Conservation (phyloP, 2,113 vertebrate species). For the Nesoenas mayeri region DNA sequence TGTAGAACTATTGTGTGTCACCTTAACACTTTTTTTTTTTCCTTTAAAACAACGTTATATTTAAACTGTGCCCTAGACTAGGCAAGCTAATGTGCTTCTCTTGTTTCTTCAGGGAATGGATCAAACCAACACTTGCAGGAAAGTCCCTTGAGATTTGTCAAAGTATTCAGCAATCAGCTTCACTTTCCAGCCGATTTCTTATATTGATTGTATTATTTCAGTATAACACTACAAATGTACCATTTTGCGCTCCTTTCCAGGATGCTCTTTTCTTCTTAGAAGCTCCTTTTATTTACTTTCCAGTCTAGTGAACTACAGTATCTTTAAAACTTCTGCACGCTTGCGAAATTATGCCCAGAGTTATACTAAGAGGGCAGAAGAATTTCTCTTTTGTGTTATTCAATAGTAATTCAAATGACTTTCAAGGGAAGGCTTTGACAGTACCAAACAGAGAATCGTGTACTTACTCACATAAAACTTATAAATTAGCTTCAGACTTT, state of each 20-base stretch:
- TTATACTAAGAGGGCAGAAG: not conserved
- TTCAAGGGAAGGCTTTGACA: not conserved
- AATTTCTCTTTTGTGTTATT: not conserved
- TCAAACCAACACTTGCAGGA: not conserved
- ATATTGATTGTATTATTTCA: conserved; percentile 31
- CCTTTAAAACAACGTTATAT: not conserved
- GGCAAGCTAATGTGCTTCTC: not conserved
- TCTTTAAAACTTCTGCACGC: not conserved
- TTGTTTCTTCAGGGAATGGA: not conserved
- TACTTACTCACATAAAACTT: not conserved
- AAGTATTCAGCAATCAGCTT: not conserved
- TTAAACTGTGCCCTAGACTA: not conserved
- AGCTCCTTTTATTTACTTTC: not conserved
- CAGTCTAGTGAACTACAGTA: not conserved
- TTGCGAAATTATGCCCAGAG: not conserved
- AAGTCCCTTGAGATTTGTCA: conserved; percentile 15
- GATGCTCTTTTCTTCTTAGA: not conserved
- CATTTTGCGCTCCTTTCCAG: not conserved
- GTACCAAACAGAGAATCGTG: not conserved
- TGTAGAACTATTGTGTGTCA: not conserved
- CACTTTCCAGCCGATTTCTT: conserved; percentile 13
- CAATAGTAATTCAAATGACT: not conserved
- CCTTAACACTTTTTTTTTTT: not conserved
- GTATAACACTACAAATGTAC: not conserved
- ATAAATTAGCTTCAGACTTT: not conserved